These are phyloP conservation scores for Pteronura brasiliensis DNA, from an alignment of 2,113 vertebrate species.

Conservation along the genomic window DNA sequence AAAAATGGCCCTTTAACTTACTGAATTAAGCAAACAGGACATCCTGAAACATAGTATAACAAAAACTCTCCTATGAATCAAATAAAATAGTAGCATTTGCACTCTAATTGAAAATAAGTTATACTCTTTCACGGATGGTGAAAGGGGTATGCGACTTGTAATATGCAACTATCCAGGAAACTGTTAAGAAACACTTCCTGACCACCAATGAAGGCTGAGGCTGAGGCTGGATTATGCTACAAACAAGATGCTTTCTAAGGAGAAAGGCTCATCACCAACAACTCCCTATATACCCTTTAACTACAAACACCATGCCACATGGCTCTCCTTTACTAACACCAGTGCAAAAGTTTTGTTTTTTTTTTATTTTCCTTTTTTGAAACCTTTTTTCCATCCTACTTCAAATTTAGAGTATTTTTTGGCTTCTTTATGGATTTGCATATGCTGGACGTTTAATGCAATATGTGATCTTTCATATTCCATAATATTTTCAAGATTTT, in stretches of 20 bases:
- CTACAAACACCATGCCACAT: not conserved
- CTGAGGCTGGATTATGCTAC: not conserved
- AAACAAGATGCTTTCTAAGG: not conserved
- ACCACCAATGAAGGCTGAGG: not conserved
- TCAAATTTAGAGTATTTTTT: not conserved
- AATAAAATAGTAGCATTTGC: not conserved
- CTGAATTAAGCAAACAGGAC: not conserved
- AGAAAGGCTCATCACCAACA: not conserved
- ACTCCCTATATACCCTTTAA: not conserved
- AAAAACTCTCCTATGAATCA: not conserved
- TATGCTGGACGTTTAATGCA: not conserved
- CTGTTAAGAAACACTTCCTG: not conserved
- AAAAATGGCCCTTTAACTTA: slow-evolving; percentile 32
- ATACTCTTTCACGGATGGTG: not conserved
- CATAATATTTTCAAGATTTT: not conserved
- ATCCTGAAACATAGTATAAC: not conserved
- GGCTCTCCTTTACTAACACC: not conserved
- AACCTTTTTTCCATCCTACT: not conserved
- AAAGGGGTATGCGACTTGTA: not conserved
- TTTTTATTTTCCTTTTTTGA: not conserved
- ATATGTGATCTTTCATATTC: not conserved
- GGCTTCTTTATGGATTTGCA: not conserved
- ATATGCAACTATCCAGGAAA: not conserved
- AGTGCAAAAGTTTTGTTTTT: not conserved
- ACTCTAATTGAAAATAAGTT: slow-evolving; percentile 1